Conservation (phyloP, 92 coral and sea anemone species). For the Phenganax subtilis region DNA sequence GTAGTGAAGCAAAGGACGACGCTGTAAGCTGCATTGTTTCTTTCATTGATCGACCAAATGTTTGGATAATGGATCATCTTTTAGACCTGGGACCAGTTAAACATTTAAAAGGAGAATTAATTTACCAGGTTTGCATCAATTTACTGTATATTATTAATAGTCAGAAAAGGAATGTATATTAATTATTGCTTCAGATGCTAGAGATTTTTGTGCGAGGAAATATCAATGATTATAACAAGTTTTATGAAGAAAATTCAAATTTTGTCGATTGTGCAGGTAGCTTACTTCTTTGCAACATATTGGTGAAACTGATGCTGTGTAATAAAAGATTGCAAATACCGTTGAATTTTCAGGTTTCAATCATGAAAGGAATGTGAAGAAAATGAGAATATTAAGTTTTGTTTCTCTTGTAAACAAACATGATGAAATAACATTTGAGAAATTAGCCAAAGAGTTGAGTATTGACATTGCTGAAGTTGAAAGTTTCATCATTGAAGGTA, state of each 20-base stretch:
- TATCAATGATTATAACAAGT: constrained; percentile 68
- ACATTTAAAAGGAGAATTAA: constrained; percentile 76
- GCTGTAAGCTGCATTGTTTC: constrained; percentile 79
- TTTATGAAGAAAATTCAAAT: constrained; percentile 73
- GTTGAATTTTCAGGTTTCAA: constrained; percentile 56
- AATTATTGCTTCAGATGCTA: constrained; percentile 56
- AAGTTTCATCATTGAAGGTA: constrained; percentile 86
- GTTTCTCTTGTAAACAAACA: constrained; percentile 72
- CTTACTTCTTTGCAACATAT: not conserved
- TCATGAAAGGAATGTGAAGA: constrained; percentile 75
- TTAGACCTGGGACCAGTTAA: constrained; percentile 74
- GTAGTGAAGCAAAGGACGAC: constrained; percentile 81
- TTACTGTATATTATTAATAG: not conserved
- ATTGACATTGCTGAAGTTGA: constrained; percentile 68
- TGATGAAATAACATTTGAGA: constrained; percentile 74
- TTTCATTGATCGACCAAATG: constrained; percentile 75
- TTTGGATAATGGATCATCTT: constrained; percentile 83
- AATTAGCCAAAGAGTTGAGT: constrained; percentile 64
- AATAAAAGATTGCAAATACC: no score
- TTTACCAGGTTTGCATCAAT: constrained; percentile 56
- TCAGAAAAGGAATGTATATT: not conserved
- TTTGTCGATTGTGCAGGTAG: constrained; percentile 77
- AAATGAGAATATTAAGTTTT: constrained; percentile 83
- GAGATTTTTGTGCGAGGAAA: constrained; percentile 82
- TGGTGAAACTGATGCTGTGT: not conserved